These are phyloP conservation scores for Eupsilia transversa DNA, from an alignment of 2,888 invertebrate genomes.

Conservation along the genomic window DNA sequence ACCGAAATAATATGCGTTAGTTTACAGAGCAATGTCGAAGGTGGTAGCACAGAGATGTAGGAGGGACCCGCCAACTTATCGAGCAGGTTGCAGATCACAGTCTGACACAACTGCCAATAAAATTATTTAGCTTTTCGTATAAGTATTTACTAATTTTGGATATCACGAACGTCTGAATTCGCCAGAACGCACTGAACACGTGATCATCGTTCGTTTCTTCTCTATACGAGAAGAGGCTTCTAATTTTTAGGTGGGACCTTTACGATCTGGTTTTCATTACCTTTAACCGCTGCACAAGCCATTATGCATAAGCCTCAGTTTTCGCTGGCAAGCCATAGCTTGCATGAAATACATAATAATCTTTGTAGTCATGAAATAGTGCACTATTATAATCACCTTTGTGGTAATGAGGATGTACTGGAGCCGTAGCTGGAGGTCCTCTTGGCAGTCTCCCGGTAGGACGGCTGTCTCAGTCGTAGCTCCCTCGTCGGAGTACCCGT, in stretches of 20 bases:
- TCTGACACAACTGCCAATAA: not conserved
- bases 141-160: too few species aligned
- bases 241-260: not conserved
- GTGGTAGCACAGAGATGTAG: too few species aligned
- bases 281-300: not conserved
- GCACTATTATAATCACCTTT: slow-evolving; percentile 77
- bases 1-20: not conserved
- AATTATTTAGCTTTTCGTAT: too few species aligned
- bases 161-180: not conserved
- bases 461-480: slow-evolving; percentile 89
- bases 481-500: slow-evolving; percentile 89
- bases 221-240: not conserved
- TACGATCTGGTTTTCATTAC: not conserved
- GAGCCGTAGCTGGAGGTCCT: slow-evolving; percentile 88
- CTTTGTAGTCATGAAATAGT: not conserved
- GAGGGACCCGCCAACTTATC: too few species aligned
- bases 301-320: not conserved
- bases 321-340: not conserved
- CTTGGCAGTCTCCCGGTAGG: slow-evolving; percentile 88
- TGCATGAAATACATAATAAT: too few species aligned
- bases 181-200: too few species aligned
- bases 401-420: slow-evolving; percentile 85
- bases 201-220: not conserved
- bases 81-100: not conserved
- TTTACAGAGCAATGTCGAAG: not conserved